Conservation (phyloP, 2,113 vertebrate species). For the Salvator merianae region DNA sequence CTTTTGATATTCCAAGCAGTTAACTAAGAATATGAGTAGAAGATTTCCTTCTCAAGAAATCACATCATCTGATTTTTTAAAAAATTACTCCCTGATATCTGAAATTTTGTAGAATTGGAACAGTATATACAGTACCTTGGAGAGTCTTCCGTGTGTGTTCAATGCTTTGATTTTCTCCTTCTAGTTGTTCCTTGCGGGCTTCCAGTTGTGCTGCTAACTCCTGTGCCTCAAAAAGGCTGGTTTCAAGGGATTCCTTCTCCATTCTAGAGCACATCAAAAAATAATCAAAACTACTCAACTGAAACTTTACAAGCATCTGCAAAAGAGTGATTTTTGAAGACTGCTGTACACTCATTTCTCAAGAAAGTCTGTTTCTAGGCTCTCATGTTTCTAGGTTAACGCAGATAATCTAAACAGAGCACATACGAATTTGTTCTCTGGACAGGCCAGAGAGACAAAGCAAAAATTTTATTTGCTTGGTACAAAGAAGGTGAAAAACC, state of each 20-base stretch:
- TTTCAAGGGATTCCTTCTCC: conserved; percentile 81
- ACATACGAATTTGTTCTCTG: not conserved
- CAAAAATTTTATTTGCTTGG: not conserved
- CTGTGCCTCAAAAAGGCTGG: conserved; percentile 76
- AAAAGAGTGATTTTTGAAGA: not conserved
- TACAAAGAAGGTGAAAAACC: not conserved
- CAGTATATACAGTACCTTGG: conserved; percentile 74
- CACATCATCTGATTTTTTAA: not conserved
- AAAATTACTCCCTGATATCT: too few species aligned
- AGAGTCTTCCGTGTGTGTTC: conserved; percentile 72
- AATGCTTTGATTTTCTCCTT: conserved; percentile 69
- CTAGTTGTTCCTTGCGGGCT: conserved; percentile 68
- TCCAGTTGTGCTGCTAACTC: conserved; percentile 73
- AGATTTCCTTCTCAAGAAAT: not conserved
- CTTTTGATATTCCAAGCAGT: not conserved
- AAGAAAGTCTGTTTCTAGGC: not conserved
- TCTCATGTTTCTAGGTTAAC: not conserved
- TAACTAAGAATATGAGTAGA: not conserved
- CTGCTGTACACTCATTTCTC: not conserved
- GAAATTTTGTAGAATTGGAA: not conserved
- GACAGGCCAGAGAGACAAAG: not conserved
- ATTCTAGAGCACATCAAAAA: conserved; percentile 64
- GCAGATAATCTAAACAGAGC: not conserved
- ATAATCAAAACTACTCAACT: not conserved
- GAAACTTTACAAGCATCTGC: not conserved